phyloP scores from a whole-genome alignment of 2,113 vertebrate species.

The Vidua macroura region DNA sequence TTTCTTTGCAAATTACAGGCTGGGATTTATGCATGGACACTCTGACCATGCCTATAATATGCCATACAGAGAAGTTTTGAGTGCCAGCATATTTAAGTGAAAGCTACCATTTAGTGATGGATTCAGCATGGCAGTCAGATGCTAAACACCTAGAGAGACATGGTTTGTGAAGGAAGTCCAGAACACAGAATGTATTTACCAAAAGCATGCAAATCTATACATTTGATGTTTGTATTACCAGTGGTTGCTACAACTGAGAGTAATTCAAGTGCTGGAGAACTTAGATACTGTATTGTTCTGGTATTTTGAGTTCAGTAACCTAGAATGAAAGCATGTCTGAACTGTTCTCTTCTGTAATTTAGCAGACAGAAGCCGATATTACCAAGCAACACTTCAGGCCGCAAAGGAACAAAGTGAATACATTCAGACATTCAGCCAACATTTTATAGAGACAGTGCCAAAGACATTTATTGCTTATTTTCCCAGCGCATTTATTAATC shows the following conservation, averaged over 20 bases:
- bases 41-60: neutral
- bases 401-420: neutral
- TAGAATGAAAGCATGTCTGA: neutral
- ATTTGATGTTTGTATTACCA: neutral
- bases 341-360: neutral
- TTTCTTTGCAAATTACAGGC: neutral
- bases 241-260: neutral
- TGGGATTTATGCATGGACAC: neutral
- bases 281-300: neutral
- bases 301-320: neutral
- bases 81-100: neutral
- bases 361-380: neutral
- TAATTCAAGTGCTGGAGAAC: neutral
- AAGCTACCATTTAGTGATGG: neutral
- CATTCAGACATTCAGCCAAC: neutral
- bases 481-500: slow-evolving; percentile 1
- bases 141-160: neutral
- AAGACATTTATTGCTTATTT: neutral
- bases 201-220: neutral
- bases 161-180: neutral
- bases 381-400: neutral
- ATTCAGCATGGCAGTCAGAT: neutral
- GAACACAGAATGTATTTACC: neutral
- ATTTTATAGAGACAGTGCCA: neutral
- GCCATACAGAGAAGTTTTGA: neutral